Evolutionary conservation across 1,140 invertebrate genomes (phyloP).

Genomic region (Drosophila nigrodunni): DNA sequence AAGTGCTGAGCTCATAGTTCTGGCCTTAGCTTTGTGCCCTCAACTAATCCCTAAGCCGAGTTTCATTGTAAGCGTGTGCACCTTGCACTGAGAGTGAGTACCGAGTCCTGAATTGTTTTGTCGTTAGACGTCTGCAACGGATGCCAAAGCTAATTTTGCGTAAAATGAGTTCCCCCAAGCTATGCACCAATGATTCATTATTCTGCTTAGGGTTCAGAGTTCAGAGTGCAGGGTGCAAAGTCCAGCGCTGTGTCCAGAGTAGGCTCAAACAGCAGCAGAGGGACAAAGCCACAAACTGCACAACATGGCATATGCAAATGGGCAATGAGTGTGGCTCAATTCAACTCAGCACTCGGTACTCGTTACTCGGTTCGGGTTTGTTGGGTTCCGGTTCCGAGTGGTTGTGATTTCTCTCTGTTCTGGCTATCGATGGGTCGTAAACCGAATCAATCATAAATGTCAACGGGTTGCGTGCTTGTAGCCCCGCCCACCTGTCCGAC

Average conservation of each 20-base stretch:
- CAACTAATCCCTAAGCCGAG: constrained; percentile 20
- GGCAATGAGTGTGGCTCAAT: constrained; percentile 24
- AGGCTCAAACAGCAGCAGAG: not conserved
- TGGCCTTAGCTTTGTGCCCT: not conserved
- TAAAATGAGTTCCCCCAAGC: constrained; percentile 68
- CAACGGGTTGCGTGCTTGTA: constrained; percentile 46
- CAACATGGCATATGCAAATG: constrained; percentile 69
- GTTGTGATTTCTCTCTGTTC: constrained; percentile 1
- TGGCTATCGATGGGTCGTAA: constrained; percentile 35
- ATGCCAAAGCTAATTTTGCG: constrained; percentile 77
- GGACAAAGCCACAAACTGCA: constrained; percentile 26
- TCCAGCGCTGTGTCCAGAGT: not conserved
- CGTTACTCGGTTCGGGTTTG: constrained; percentile 11
- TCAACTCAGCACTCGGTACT: not conserved
- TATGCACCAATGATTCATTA: constrained; percentile 72
- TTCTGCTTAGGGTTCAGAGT: constrained; percentile 21
- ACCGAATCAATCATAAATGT: constrained; percentile 78
- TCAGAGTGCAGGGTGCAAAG: not conserved
- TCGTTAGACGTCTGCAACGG: constrained; percentile 69
- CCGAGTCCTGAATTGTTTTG: constrained; percentile 57
- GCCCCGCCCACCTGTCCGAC: not conserved
- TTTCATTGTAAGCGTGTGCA: constrained; percentile 45
- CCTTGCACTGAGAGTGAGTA: constrained; percentile 36
- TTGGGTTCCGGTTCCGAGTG: constrained; percentile 9
- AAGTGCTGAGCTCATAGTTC: constrained; percentile 44